phyloP scores from a whole-genome alignment of 2,888 invertebrate species.

The Galeruca laticollis region DNA sequence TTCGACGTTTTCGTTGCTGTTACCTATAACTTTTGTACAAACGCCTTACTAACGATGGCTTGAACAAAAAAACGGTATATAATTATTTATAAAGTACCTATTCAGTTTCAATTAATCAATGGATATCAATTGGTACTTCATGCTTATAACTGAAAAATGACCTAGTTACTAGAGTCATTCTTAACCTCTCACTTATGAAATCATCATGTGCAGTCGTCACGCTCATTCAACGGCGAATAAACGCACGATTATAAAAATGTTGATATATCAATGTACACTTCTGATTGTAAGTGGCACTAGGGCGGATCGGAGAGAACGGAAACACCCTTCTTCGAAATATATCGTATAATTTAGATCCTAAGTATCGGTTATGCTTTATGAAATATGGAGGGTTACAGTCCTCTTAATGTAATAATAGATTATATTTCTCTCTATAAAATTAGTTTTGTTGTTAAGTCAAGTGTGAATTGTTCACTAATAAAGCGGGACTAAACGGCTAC shows the following conservation, averaged over 20 bases:
- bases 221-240: conserved; percentile 18
- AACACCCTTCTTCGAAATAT: conserved; percentile 56
- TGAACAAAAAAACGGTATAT: too few species aligned
- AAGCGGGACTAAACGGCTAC: conserved; percentile 61
- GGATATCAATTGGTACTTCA: not conserved
- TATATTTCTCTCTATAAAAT: conserved; percentile 61
- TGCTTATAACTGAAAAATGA: conserved; percentile 1
- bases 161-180: conserved; percentile 2
- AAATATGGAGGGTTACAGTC: conserved; percentile 51
- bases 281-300: conserved; percentile 54
- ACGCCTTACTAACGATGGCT: too few species aligned
- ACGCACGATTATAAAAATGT: conserved; percentile 51
- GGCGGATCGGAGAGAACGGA: conserved; percentile 46
- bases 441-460: conserved; percentile 63
- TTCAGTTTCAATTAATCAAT: not conserved
- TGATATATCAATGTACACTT: conserved; percentile 59
- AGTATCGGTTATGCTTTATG: conserved; percentile 62
- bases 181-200: not conserved
- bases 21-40: too few species aligned
- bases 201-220: conserved; percentile 13
- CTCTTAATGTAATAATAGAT: conserved; percentile 58
- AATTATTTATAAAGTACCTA: not conserved
- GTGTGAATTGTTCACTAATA: conserved; percentile 64
- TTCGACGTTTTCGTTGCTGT: too few species aligned
- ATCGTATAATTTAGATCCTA: conserved; percentile 57